Evolutionary conservation across 2,888 invertebrate species (phyloP).

Genomic region (Acrobasis suavella): DNA sequence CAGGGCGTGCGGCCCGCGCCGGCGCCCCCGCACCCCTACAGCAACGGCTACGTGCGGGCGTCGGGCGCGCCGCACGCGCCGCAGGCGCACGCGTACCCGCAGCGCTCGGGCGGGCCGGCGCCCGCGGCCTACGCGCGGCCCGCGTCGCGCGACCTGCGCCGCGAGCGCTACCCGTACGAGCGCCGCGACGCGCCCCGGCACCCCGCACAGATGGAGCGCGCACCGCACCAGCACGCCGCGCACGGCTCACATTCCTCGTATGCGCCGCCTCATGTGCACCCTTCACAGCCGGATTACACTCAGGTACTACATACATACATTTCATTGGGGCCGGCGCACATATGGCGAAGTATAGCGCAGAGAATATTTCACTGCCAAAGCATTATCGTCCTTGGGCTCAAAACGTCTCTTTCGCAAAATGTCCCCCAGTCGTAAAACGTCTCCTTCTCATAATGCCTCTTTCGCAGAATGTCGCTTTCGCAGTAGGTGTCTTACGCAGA

Average conservation of each 20-base stretch:
- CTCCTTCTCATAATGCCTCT: too few species aligned
- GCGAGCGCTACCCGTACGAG: constrained; percentile 65
- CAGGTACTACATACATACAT: constrained; percentile 53
- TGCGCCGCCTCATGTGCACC: constrained; percentile 30
- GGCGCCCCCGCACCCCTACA: constrained; percentile 46
- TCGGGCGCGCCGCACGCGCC: constrained; percentile 29
- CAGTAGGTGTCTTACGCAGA: too few species aligned
- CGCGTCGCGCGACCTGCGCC: constrained; percentile 47
- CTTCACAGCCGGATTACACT: constrained; percentile 69
- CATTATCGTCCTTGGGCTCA: too few species aligned
- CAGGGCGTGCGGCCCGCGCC: constrained; percentile 51
- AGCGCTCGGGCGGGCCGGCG: constrained; percentile 28
- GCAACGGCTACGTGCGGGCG: constrained; percentile 59
- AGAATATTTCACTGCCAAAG: too few species aligned
- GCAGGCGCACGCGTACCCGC: constrained; percentile 33
- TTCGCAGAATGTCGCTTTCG: too few species aligned
- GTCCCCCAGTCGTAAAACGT: too few species aligned
- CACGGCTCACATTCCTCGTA: constrained; percentile 44
- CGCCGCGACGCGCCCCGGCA: constrained; percentile 51
- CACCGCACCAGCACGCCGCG: constrained; percentile 36
- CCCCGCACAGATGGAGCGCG: constrained; percentile 37
- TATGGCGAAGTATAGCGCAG: too few species aligned
- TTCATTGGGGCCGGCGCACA: not conserved
- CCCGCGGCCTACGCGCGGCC: constrained; percentile 24
- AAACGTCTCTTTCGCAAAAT: too few species aligned